Evolutionary conservation across 2,797 vertebrate genomes (phyloP), one percentile per base, ranked within the genome.

Genomic region (Hirundo rustica): DNA sequence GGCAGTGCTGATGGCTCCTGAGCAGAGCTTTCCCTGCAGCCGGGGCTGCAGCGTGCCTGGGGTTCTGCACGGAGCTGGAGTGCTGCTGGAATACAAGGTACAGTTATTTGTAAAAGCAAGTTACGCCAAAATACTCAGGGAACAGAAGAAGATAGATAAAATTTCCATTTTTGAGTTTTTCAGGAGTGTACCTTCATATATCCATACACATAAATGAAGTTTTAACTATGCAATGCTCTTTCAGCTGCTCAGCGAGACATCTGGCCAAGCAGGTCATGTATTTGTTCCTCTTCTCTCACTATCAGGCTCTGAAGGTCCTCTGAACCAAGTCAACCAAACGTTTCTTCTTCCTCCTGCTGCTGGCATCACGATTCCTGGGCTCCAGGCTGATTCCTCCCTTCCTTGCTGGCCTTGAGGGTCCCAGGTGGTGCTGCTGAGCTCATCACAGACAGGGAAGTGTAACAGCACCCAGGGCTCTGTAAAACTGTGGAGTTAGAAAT

Each of bases 1-100:
- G 97, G 97, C 97, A 91, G 85, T 82, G 61, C 82, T 61, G 93
- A 4, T 78, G 91, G 72, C 80, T 17, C 7, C 70, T 17, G 34
- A 5, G 36, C 3, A 3, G 2, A 10, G 65, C 42, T 48, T 4
- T 36, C 16, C 48, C 29, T 5, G 67, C 68, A 9, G 58, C 50
- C 21, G 5, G 40, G 19, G 53, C 42, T 13, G 32, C 26, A 12
- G 13, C 45, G 22, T 2, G 9, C 47, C 48, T 3, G 44, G 38
- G 19, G 27, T 1, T 40, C 65, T 58, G 50, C 29, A 23, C 13
- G 29, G 36, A 16, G 57, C 71, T 51, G 71, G 11, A 57, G 50
- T 5, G 57, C 79, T 53, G 27, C 72, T 68, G 83, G 25, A 44
- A 9, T 15, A 15, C 55, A 11, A 47, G 73, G 25, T 26, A 26